phyloP scores from a whole-genome alignment of 2,797 vertebrate species.

The Micropoecilia bifurca region DNA sequence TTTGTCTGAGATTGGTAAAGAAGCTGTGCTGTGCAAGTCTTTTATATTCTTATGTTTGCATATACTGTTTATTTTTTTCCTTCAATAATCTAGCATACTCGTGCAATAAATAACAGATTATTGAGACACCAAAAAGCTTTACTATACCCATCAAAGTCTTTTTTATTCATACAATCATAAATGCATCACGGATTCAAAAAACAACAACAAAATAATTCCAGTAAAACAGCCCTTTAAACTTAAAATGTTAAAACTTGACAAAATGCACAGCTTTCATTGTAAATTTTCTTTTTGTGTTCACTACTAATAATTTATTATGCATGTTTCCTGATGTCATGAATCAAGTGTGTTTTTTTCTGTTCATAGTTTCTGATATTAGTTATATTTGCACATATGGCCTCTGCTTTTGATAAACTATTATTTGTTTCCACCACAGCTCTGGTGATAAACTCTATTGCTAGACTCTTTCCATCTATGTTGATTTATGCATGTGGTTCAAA shows the following conservation, averaged over 20 bases:
- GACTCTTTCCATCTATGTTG: not conserved
- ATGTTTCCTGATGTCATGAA: not conserved
- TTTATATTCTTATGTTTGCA: not conserved
- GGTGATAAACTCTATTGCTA: not conserved
- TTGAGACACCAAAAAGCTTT: not conserved
- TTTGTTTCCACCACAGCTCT: not conserved
- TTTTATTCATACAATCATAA: not conserved
- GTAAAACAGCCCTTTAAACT: not conserved
- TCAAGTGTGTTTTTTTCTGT: not conserved
- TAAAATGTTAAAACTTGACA: not conserved
- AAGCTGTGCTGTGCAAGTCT: constrained; percentile 9
- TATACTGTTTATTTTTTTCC: not conserved
- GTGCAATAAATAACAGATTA: not conserved
- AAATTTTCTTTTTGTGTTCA: not conserved
- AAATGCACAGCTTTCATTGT: not conserved
- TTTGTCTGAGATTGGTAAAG: constrained; percentile 14
- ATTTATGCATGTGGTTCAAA: not conserved
- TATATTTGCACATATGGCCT: not conserved
- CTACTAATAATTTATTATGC: not conserved
- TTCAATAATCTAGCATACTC: not conserved
- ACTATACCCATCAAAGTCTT: not conserved
- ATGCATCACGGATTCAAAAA: not conserved
- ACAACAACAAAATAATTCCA: not conserved
- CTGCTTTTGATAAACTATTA: not conserved
- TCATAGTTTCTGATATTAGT: not conserved